Conservation (phyloP, 2,113 vertebrate genomes). For the Grantiella picta region DNA sequence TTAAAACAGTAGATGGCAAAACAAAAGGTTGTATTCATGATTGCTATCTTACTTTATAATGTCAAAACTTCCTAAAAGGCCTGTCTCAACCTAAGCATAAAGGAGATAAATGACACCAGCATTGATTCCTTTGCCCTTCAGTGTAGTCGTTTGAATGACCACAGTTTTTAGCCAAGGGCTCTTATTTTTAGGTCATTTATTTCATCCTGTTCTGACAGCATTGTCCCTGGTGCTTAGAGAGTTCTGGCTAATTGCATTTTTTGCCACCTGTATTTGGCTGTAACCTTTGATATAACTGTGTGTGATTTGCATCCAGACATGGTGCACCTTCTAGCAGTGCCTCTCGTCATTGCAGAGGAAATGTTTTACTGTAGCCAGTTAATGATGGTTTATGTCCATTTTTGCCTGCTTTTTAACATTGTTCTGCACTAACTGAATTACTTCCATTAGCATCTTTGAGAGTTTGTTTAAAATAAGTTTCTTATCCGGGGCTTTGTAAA, state of each 20-base stretch:
- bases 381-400: neutral
- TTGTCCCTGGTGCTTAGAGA: neutral
- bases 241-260: neutral
- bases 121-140: neutral
- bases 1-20: neutral
- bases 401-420: neutral
- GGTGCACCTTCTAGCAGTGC: neutral
- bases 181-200: neutral
- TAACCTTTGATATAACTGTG: neutral
- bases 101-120: neutral
- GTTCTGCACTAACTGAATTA: neutral
- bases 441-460: neutral
- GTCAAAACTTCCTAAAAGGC: neutral
- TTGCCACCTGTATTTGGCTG: neutral
- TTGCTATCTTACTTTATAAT: neutral
- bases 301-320: neutral
- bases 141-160: neutral
- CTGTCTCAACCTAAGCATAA: neutral
- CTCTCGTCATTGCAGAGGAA: neutral
- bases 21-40: neutral
- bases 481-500: neutral
- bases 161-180: neutral
- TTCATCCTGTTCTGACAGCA: neutral
- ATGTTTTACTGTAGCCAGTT: neutral
- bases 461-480: neutral